phyloP scores from a whole-genome alignment of 2,113 vertebrate genomes.

The Bufo gargarizans region DNA sequence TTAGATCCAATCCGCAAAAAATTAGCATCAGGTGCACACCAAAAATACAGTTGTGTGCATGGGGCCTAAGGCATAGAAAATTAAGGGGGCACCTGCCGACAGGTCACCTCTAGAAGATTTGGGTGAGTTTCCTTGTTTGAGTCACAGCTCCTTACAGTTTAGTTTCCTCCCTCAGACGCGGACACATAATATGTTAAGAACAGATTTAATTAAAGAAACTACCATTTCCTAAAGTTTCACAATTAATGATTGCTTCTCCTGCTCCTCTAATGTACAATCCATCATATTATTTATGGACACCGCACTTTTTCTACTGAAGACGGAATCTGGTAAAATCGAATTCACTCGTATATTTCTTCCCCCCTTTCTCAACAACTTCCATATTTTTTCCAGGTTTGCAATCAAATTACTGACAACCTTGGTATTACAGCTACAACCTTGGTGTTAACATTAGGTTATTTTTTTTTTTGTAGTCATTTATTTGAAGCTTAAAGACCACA shows the following conservation, averaged over 20 bases:
- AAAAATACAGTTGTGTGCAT: too few species aligned
- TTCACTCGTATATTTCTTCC: neutral
- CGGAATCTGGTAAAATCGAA: constrained; percentile 24
- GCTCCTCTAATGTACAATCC: constrained; percentile 24
- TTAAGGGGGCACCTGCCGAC: neutral
- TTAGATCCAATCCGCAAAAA: too few species aligned
- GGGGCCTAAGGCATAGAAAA: too few species aligned
- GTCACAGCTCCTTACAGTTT: neutral
- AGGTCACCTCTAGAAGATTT: neutral
- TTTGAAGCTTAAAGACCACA: constrained; percentile 38
- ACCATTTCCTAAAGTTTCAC: constrained; percentile 21
- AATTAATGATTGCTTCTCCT: constrained; percentile 31
- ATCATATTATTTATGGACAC: constrained; percentile 39
- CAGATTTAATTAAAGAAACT: constrained; percentile 39
- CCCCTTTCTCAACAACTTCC: neutral
- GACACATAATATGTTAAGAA: constrained; percentile 15
- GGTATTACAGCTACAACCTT: constrained; percentile 35
- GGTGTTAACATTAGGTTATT: constrained; percentile 16
- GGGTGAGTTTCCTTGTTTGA: neutral
- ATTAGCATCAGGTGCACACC: too few species aligned
- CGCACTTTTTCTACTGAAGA: constrained; percentile 13
- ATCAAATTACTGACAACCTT: constrained; percentile 33
- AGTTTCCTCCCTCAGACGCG: neutral
- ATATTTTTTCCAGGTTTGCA: constrained; percentile 43
- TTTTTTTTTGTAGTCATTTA: constrained; percentile 30